phyloP scores from a whole-genome alignment of 2,113 vertebrate species.

The Agelaius tricolor region DNA sequence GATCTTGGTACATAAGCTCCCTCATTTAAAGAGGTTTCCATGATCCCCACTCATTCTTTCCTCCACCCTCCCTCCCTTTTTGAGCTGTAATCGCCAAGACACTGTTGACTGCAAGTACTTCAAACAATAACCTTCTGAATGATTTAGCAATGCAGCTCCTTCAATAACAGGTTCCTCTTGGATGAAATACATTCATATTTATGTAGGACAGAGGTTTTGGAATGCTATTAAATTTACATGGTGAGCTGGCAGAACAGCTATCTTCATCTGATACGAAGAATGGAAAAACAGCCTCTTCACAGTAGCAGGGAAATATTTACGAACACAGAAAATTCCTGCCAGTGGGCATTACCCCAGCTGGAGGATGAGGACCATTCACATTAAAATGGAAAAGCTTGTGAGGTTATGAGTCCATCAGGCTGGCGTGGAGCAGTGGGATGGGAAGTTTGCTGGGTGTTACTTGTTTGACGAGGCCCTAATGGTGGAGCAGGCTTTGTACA shows the following conservation, averaged over 20 bases:
- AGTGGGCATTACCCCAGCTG: neutral
- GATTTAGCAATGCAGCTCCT: slow-evolving; percentile 35
- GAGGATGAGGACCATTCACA: neutral
- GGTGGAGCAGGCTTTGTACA: neutral
- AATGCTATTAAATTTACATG: slow-evolving; percentile 58
- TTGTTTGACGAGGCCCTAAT: neutral
- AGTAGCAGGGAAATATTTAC: neutral
- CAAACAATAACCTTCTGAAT: slow-evolving; percentile 39
- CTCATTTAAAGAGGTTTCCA: neutral
- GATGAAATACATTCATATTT: slow-evolving; percentile 25
- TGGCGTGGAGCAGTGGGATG: neutral
- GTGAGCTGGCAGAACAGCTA: slow-evolving; percentile 1
- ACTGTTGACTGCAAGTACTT: neutral
- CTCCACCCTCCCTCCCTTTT: neutral
- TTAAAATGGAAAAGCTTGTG: neutral
- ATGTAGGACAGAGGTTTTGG: slow-evolving; percentile 27
- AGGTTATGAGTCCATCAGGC: neutral
- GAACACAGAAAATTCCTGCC: neutral
- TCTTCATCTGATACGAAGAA: neutral
- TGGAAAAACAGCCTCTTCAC: neutral
- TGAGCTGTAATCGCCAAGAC: slow-evolving; percentile 13
- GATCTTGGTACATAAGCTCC: neutral
- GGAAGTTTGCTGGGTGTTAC: neutral
- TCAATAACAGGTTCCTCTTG: neutral
- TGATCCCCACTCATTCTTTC: neutral